Percentiles rank a stretch among this genome's conserved stretches.
Conservation (phyloP, 2,888 invertebrate genomes). For the Biston stratarius region DNA sequence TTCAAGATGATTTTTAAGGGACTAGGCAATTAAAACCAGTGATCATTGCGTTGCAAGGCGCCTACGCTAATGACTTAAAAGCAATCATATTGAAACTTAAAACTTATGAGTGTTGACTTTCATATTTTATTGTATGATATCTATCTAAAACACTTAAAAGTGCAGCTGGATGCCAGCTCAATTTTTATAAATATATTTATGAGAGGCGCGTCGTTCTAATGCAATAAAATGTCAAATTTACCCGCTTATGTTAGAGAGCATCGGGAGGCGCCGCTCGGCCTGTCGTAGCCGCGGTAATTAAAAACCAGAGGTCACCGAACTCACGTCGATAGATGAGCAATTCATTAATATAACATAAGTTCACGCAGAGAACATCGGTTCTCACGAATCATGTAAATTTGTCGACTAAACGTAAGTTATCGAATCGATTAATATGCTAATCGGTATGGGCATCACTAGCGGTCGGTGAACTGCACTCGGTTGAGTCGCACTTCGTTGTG, state of each 20-base stretch:
- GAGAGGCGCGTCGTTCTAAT: conserved; percentile 47
- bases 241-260: conserved; percentile 32
- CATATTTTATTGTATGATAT: conserved; percentile 35
- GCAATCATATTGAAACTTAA: conserved; percentile 20
- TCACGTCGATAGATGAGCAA: conserved; percentile 71
- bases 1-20: neutral
- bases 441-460: conserved; percentile 81
- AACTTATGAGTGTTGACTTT: conserved; percentile 29
- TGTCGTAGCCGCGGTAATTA: conserved; percentile 69
- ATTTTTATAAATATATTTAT: conserved; percentile 51
- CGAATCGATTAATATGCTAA: conserved; percentile 86
- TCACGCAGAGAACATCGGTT: conserved; percentile 81
- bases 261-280: conserved; percentile 51
- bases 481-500: conserved; percentile 75
- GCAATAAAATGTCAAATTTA: conserved; percentile 56
- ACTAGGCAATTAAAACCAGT: no score
- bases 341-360: conserved; percentile 86
- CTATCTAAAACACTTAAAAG: conserved; percentile 46
- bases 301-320: conserved; percentile 74
- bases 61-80: conserved; percentile 13
- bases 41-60: conserved; percentile 16
- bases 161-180: conserved; percentile 49
- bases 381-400: conserved; percentile 86
- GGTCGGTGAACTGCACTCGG: conserved; percentile 78
- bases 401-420: conserved; percentile 85